Conservation (phyloP, 2,888 invertebrate genomes). For the Megastigmus dorsalis region DNA sequence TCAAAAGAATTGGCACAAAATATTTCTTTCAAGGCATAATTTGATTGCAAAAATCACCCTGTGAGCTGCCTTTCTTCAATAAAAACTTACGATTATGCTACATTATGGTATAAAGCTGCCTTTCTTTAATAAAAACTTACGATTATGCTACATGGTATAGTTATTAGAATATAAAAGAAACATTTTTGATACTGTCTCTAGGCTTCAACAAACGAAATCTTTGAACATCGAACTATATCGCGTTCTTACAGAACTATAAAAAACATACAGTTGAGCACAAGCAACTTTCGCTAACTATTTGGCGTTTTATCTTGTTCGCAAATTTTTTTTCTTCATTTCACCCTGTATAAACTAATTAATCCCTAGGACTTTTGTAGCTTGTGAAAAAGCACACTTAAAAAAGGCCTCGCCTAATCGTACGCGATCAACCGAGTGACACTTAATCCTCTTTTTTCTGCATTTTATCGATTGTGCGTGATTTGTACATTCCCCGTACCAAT, state of each 20-base stretch:
- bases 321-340: slow-evolving; percentile 14
- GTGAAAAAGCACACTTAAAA: slow-evolving; percentile 32
- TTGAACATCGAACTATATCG: neutral
- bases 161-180: slow-evolving; percentile 9
- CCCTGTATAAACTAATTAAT: slow-evolving; percentile 29
- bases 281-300: slow-evolving; percentile 48
- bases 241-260: slow-evolving; percentile 26
- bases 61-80: slow-evolving; percentile 14
- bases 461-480: slow-evolving; percentile 44
- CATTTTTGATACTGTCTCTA: neutral
- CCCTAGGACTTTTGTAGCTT: slow-evolving; percentile 23
- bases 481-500: slow-evolving; percentile 44
- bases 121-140: slow-evolving; percentile 3
- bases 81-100: slow-evolving; percentile 11
- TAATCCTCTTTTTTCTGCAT: neutral
- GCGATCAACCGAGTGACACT: neutral
- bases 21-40: slow-evolving; percentile 37
- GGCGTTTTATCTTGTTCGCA: slow-evolving; percentile 34
- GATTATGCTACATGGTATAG: slow-evolving; percentile 6
- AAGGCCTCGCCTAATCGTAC: slow-evolving; percentile 18
- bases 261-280: slow-evolving; percentile 48
- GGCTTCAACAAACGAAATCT: neutral
- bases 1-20: slow-evolving; percentile 50
- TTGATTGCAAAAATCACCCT: slow-evolving; percentile 17
- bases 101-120: too few relatives aligned